Evolutionary conservation across 2,797 vertebrate species (phyloP), one percentile per base, ranked within the genome.

Genomic region (Triplophysa yarkandensis): DNA sequence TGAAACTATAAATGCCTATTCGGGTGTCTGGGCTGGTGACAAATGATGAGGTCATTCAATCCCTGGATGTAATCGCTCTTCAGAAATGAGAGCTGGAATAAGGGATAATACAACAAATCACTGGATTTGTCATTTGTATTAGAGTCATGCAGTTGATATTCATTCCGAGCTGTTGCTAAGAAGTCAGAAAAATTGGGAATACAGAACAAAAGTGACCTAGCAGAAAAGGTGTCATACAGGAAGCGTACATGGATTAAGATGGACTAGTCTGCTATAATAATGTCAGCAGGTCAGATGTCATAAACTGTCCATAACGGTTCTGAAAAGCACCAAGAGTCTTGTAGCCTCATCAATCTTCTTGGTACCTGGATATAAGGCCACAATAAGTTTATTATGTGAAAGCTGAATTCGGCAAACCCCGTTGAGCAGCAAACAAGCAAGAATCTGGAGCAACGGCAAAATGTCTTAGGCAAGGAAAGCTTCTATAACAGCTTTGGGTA

Each of bases 11-110:
- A 75, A 68, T 68, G 54, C 72, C 17, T 55, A 61, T 50, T 68
- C 30, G 64, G 54, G 30, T 68, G 72, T 66, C 62, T 74, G 64
- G 21, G 64, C 54, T 60, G 41, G 23, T 75, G 72, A 75, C 30
- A 67, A 80, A 71, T 54, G 54, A 30, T 73, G 68, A 69, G 39
- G 61, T 77, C 55, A 73, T 68, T 71, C 63, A 39, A 11, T 50
- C 69, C 25, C 34, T 23, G 57, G 58, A 76, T 83, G 74, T 74
- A 71, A 77, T 79, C 67, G 74, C 72, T 70, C 61, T 74, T 70
- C 71, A 70, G 46, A 74, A 61, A 54, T 55, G 30, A 79, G 54
- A 50, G 19, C 41, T 65, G 68, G 66, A 61, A 73, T 58, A 69
- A 55, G 68, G 69, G 77, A 57, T 68, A 46, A 44, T 50, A 30